A percentile compares a stretch with the other conserved stretches of the same genome.
Conservation (phyloP, 2,888 invertebrate species). For the Apotomis capreana region DNA sequence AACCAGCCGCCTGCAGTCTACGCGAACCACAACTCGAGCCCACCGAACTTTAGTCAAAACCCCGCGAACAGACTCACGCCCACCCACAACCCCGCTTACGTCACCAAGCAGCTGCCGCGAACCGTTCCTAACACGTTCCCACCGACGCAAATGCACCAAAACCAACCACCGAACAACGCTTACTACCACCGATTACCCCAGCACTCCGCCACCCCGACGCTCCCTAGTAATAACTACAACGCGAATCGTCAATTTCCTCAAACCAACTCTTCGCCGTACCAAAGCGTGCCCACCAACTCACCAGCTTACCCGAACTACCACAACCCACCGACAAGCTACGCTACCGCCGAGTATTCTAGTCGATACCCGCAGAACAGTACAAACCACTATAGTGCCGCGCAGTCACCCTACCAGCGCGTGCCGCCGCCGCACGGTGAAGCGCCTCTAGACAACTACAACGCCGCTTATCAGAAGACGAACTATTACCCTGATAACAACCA, state of each 20-base stretch:
- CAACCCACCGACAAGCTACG: slow-evolving; percentile 79
- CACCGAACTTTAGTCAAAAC: slow-evolving; percentile 75
- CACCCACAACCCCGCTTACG: slow-evolving; percentile 64
- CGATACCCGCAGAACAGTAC: slow-evolving; percentile 73
- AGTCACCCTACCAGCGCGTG: slow-evolving; percentile 84
- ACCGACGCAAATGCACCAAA: slow-evolving; percentile 67
- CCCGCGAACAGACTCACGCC: slow-evolving; percentile 74
- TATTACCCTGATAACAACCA: slow-evolving; percentile 68
- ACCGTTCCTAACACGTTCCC: slow-evolving; percentile 70
- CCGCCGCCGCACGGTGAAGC: slow-evolving; percentile 83
- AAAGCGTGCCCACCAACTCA: slow-evolving; percentile 77
- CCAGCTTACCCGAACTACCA: slow-evolving; percentile 77
- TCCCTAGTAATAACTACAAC: slow-evolving; percentile 56
- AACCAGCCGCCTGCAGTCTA: slow-evolving; percentile 71
- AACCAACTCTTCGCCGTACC: slow-evolving; percentile 69
- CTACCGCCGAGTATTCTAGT: slow-evolving; percentile 79
- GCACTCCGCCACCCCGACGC: slow-evolving; percentile 57
- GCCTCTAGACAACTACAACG: slow-evolving; percentile 67
- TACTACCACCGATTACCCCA: slow-evolving; percentile 75
- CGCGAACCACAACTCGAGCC: slow-evolving; percentile 66
- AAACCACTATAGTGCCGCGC: slow-evolving; percentile 61
- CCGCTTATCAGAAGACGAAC: slow-evolving; percentile 69
- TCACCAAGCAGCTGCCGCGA: slow-evolving; percentile 66
- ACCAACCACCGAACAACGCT: slow-evolving; percentile 68
- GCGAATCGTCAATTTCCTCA: slow-evolving; percentile 63